phyloP scores from a whole-genome alignment of 1,140 invertebrate genomes.

The Dendroctonus ponderosae region DNA sequence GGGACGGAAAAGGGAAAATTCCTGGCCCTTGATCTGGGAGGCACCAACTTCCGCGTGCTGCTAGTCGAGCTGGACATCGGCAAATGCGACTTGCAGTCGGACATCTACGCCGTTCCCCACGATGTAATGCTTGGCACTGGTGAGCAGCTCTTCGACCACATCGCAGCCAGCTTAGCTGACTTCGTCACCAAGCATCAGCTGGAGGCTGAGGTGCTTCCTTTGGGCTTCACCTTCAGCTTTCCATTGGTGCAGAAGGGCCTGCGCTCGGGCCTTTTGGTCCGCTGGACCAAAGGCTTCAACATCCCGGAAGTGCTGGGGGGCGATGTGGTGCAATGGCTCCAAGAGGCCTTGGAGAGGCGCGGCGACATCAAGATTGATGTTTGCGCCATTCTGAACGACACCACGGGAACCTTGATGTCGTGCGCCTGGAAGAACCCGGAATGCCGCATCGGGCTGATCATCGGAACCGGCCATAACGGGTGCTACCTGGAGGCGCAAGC shows the following conservation, averaged over 20 bases:
- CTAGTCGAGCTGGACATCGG: conserved; percentile 82
- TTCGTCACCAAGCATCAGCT: conserved; percentile 86
- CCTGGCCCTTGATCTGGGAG: conserved; percentile 95
- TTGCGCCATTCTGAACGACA: conserved; percentile 97
- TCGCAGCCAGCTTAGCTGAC: conserved; percentile 90
- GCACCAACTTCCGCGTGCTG: conserved; percentile 98
- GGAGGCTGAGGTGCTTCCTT: conserved; percentile 71
- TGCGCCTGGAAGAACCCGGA: conserved; percentile 93
- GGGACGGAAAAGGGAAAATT: conserved; percentile 96
- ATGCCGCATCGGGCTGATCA: conserved; percentile 46
- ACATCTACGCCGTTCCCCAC: conserved; percentile 94
- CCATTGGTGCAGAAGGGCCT: conserved; percentile 89
- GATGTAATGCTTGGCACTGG: conserved; percentile 90
- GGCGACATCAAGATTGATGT: conserved; percentile 71
- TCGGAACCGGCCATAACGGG: conserved; percentile 87
- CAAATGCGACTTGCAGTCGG: conserved; percentile 88
- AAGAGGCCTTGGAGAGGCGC: conserved; percentile 74
- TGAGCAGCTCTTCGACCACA: conserved; percentile 88
- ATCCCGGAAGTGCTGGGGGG: conserved; percentile 82
- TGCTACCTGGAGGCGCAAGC: conserved; percentile 91
- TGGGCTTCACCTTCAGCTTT: conserved; percentile 99
- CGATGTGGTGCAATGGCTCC: conserved; percentile 81
- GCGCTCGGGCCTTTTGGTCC: conserved; percentile 81
- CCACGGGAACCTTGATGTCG: conserved; percentile 98
- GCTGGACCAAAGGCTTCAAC: conserved; percentile 97